These are phyloP conservation scores for Sminthurides aquaticus DNA, from an alignment of 2,888 invertebrate species.

Conservation along the genomic window DNA sequence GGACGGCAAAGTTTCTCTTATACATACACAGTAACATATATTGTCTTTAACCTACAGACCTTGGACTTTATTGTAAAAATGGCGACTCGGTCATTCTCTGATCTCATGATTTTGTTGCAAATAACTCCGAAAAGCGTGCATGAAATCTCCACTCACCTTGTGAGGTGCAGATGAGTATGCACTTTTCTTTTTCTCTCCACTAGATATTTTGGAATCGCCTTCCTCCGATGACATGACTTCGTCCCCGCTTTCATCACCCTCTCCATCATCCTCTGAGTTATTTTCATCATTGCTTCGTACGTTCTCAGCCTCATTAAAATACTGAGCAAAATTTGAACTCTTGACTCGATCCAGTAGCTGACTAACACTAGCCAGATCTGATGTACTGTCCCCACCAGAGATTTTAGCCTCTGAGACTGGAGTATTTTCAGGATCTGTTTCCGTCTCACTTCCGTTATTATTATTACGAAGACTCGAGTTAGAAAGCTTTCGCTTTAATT, in stretches of 20 bases:
- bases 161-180: slow-evolving; percentile 93
- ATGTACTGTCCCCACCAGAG: slow-evolving; percentile 7
- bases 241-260: slow-evolving; percentile 54
- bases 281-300: slow-evolving; percentile 30
- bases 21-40: too few species aligned
- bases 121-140: background rate
- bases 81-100: too few species aligned
- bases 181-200: slow-evolving; percentile 68
- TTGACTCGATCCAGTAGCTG: slow-evolving; percentile 33
- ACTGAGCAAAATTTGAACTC: slow-evolving; percentile 34
- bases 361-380: slow-evolving; percentile 36
- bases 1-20: too few species aligned
- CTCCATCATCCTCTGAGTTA: slow-evolving; percentile 50
- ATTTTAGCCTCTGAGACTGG: slow-evolving; percentile 10
- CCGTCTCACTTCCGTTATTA: slow-evolving; percentile 27
- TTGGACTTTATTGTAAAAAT: too few species aligned
- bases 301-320: slow-evolving; percentile 30
- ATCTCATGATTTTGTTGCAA: too few species aligned
- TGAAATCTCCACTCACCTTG: slow-evolving; percentile 55
- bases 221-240: slow-evolving; percentile 56
- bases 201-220: slow-evolving; percentile 56
- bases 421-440: slow-evolving; percentile 26
- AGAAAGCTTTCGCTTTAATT: slow-evolving; percentile 54
- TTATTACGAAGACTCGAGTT: slow-evolving; percentile 29
- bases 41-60: too few species aligned